These are phyloP conservation scores for Polydrusus tereticollis DNA, from an alignment of 2,888 invertebrate species.

Conservation along the genomic window DNA sequence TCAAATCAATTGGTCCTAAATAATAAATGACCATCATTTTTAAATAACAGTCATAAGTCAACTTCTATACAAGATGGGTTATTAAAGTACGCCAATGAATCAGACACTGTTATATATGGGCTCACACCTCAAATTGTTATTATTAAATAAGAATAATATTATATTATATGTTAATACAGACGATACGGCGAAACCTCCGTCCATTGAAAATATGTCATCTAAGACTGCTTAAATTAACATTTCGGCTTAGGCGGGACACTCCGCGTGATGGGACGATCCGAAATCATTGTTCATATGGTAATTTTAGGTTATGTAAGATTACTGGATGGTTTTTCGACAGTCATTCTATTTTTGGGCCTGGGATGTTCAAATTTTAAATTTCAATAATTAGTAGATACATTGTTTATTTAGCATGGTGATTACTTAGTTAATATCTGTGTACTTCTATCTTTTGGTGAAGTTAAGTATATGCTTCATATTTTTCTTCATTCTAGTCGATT, in stretches of 20 bases:
- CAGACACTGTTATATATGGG: constrained; percentile 33
- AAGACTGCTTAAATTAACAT: constrained; percentile 66
- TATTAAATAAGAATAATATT: constrained; percentile 67
- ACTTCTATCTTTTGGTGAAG: too few species aligned
- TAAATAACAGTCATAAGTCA: too few species aligned
- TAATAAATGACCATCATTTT: too few species aligned
- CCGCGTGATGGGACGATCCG: constrained; percentile 63
- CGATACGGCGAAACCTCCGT: constrained; percentile 59
- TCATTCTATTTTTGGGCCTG: constrained; percentile 33
- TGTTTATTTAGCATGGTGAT: not conserved
- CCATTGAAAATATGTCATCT: constrained; percentile 65
- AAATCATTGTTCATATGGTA: constrained; percentile 67
- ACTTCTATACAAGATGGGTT: not conserved
- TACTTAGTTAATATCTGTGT: too few species aligned
- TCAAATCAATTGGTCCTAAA: too few species aligned
- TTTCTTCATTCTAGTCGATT: too few species aligned
- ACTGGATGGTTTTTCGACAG: constrained; percentile 38
- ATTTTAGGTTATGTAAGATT: constrained; percentile 58
- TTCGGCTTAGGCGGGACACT: constrained; percentile 64
- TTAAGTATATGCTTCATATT: too few species aligned
- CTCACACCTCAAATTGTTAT: constrained; percentile 67
- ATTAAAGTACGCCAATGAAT: constrained; percentile 34
- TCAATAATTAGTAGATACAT: not conserved
- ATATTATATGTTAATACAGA: constrained; percentile 67
- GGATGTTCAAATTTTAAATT: not conserved